A percentile compares a stretch with the other conserved stretches of the same genome.
Conservation (phyloP, 1,140 invertebrate species). For the Aradophagus sp. region DNA sequence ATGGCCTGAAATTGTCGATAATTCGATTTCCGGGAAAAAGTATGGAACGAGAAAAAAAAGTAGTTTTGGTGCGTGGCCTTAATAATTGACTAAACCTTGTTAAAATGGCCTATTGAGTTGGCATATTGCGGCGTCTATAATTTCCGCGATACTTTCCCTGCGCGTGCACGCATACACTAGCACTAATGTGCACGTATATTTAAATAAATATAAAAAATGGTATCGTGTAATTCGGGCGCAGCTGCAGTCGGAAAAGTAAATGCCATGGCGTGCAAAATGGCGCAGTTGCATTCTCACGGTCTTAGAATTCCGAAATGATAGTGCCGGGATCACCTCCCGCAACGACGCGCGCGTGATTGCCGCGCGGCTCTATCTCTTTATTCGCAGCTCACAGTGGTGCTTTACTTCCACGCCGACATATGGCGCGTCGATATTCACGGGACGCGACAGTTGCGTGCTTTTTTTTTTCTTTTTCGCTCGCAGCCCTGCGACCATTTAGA, state of each 20-base stretch:
- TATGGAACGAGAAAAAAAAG: neutral
- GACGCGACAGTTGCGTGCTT: too few relatives aligned
- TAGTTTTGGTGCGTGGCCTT: slow-evolving; percentile 41
- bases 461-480: too few relatives aligned
- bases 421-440: too few relatives aligned
- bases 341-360: too few relatives aligned
- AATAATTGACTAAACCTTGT: slow-evolving; percentile 39
- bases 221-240: slow-evolving; percentile 33
- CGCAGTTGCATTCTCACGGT: slow-evolving; percentile 57
- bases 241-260: slow-evolving; percentile 42
- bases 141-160: slow-evolving; percentile 37
- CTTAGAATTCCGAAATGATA: too few relatives aligned
- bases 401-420: too few relatives aligned
- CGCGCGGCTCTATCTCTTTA: too few relatives aligned
- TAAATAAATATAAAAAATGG: slow-evolving; percentile 7
- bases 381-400: too few relatives aligned
- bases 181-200: too few relatives aligned
- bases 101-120: slow-evolving; percentile 43
- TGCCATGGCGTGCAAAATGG: slow-evolving; percentile 22
- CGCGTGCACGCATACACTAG: too few relatives aligned
- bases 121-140: slow-evolving; percentile 34
- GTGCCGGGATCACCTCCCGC: too few relatives aligned
- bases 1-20: slow-evolving; percentile 27
- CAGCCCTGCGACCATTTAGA: too few relatives aligned
- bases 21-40: slow-evolving; percentile 37